Conservation (phyloP, 2,797 vertebrate species). For the Buphagus erythrorhynchus region DNA sequence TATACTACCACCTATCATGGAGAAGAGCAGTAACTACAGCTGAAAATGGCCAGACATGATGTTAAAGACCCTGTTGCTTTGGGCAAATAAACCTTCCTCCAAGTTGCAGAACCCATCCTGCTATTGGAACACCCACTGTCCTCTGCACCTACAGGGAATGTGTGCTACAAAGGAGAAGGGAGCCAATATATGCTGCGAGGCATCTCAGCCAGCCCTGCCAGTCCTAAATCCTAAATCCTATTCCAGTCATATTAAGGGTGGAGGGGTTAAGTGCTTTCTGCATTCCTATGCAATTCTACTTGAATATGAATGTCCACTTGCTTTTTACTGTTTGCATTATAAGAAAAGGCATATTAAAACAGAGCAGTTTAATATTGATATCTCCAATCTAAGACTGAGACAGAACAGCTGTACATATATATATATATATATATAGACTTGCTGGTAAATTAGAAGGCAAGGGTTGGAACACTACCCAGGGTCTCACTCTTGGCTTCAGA, state of each 20-base stretch:
- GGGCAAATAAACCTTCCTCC: neutral
- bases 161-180: neutral
- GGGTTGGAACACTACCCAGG: neutral
- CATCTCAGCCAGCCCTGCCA: neutral
- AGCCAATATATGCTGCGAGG: neutral
- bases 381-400: neutral
- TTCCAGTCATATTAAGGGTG: neutral
- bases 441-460: constrained; percentile 27
- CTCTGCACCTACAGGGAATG: neutral
- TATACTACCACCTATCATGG: constrained; percentile 5
- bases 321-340: neutral
- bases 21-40: constrained; percentile 16
- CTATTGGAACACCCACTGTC: neutral
- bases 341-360: constrained; percentile 15
- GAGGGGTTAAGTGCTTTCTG: neutral
- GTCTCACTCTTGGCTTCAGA: constrained; percentile 41
- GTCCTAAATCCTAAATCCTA: neutral
- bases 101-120: neutral
- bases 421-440: neutral
- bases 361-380: neutral
- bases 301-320: neutral
- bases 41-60: neutral
- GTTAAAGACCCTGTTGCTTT: neutral
- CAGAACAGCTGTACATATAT: neutral
- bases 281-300: neutral